phyloP scores from a whole-genome alignment of 2,113 vertebrate genomes.

The Sisor rabdophorus region DNA sequence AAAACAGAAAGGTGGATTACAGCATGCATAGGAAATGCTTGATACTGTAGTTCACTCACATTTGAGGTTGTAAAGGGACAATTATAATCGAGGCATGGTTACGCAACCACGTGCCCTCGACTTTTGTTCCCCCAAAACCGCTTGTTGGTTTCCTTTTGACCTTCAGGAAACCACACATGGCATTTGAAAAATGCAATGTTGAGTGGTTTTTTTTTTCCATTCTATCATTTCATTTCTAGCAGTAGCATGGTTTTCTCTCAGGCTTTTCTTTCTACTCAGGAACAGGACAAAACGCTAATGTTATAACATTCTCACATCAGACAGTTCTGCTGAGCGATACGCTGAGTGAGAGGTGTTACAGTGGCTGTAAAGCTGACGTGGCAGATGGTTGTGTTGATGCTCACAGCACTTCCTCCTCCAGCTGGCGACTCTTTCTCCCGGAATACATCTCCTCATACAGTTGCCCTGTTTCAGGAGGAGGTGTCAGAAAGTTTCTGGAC shows the following conservation, averaged over 20 bases:
- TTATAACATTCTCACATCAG: constrained; percentile 25
- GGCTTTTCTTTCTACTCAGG: background rate
- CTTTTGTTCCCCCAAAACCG: constrained; percentile 15
- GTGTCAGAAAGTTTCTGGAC: no score
- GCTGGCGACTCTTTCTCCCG: background rate
- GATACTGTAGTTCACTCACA: constrained; percentile 7
- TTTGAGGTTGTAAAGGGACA: constrained; percentile 5
- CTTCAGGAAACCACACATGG: background rate
- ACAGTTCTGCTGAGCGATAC: constrained; percentile 11
- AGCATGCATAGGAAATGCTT: constrained; percentile 2
- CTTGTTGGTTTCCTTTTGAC: background rate
- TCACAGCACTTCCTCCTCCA: constrained; percentile 2
- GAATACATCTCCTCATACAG: background rate
- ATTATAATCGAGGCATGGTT: constrained; percentile 4
- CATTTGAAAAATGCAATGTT: constrained; percentile 16
- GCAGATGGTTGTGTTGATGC: constrained; percentile 20
- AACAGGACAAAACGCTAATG: no score
- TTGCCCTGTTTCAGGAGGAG: no score
- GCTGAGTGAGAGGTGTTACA: constrained; percentile 13
- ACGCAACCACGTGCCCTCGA: background rate
- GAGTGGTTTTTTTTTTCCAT: constrained; percentile 22
- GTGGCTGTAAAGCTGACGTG: constrained; percentile 14
- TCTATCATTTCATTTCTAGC: background rate
- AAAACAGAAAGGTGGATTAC: constrained; percentile 3
- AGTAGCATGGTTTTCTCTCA: background rate